Base-by-base conservation (phyloP, 2,797 vertebrate species). In the Lophius americanus region DNA sequence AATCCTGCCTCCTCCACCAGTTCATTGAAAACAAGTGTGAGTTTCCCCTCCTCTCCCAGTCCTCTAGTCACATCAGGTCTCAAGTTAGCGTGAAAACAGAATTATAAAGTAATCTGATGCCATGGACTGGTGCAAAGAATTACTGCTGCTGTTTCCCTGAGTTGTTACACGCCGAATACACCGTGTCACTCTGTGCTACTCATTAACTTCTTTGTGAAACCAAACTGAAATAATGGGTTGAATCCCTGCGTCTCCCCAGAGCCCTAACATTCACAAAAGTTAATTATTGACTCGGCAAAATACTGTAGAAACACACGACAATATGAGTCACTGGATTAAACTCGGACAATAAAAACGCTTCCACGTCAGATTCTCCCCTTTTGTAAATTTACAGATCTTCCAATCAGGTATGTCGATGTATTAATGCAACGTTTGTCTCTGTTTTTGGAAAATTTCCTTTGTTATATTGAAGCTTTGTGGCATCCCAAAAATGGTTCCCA, bases 11-110 rank as follows among this genome's bases (percentile, higher is more conserved):
- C 68, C 95, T 98, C 58, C 96, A 98, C 80, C 96, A 98, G 87
- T 98, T 98, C 89, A 98, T 98, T 48, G 96, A 98, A 84, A 98
- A 93, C 91, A 98, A 98, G 85, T 98, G 96, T 98, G 91, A 95
- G 95, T 88, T 53, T 62, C 2, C 5, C 4, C 48, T 23, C 48
- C 23, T 42, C 6, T 13, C 54, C 11, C 66, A 56, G 32, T 33
- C 7, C 38, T 23, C 62, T 59, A 70, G 23, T 57, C 76, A 43
- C 55, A 41, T 39, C 39, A 14, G 58, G 9, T 37, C 42, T 33
- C 41, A 6, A 49, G 23, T 9, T 9, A 50, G 5, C 35, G 9
- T 10, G 36, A 44, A 37, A 44, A 58, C 9, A 35, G 23, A 38
- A 59, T 39, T 55, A 10, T 46, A 7, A 23, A 23, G 23, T 23